Evolutionary conservation across 2,113 vertebrate species (phyloP), one percentile per base, ranked within the genome.

Genomic region (Mirza zaza): DNA sequence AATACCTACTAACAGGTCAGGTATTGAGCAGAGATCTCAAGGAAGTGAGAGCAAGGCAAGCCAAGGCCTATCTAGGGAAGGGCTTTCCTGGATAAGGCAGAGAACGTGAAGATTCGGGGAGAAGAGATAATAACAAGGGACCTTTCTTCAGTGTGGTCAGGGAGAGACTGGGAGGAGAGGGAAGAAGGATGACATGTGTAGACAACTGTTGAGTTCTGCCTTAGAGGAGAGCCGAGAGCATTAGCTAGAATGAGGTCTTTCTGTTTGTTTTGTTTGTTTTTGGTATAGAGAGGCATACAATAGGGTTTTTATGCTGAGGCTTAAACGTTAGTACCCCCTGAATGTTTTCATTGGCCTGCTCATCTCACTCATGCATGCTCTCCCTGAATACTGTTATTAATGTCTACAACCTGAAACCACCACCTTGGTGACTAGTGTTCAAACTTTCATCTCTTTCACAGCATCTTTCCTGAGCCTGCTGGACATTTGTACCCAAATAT

Each of bases 141-240:
- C n/a, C n/a, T n/a, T n/a, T n/a, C n/a, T 61, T 68, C 20, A 20
- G 20, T 57, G 39, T 50, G 27, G 39, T n/a, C 42, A 42, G 42
- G 52, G 25, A 36, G 57, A 32, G 48, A 20, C 21, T 6, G 50
- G 15, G 13, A n/a, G n/a, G 36, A 32, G 42, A 11, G 23, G 21
- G 13, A 14, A 48, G 11, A 32, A n/a, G 15, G 42, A 0, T 2
- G 2, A 11, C 29, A 4, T 0, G 3, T 7, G 4, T 7, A 29
- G 55, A 36, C 32, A 1, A 6, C 65, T 17, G 13, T 6, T 4
- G 32, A 57, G 18, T 6, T 57, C 36, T 36, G 32, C 61, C 6
- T 0, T 3, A 8, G 34, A 45, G 48, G 0, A 0, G 80, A 34
- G 34, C 34, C 20, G 25, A 21, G 59, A 57, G 34, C 20, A 10